Conservation (phyloP, 2,888 invertebrate species). For the Drosophila cognata region DNA sequence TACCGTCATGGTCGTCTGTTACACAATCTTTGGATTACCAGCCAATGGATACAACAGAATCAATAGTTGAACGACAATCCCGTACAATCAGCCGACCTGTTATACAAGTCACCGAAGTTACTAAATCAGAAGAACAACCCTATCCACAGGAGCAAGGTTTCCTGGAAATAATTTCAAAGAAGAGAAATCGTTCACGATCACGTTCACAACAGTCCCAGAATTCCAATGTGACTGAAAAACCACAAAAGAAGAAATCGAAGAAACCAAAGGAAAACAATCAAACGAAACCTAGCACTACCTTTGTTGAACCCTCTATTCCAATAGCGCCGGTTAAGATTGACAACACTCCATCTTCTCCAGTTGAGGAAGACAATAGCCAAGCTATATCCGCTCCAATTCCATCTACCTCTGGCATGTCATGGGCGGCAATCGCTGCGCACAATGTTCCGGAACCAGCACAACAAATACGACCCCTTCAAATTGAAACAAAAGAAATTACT, state of each 20-base stretch:
- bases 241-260: constrained; percentile 83
- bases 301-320: constrained; percentile 6
- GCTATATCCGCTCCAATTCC: constrained; percentile 18
- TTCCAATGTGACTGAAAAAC: constrained; percentile 82
- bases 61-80: constrained; percentile 58
- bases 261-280: constrained; percentile 53
- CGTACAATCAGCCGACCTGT: constrained; percentile 67
- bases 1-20: constrained; percentile 71
- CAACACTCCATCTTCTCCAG: neutral
- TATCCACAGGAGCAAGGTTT: constrained; percentile 84
- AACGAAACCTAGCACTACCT: neutral
- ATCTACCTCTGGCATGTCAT: constrained; percentile 70
- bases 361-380: constrained; percentile 3
- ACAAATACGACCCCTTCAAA: constrained; percentile 67
- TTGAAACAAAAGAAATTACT: constrained; percentile 27
- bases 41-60: constrained; percentile 19
- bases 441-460: constrained; percentile 80
- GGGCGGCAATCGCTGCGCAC: constrained; percentile 80
- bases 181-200: constrained; percentile 86
- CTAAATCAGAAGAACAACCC: constrained; percentile 19
- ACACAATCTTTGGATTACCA: constrained; percentile 43
- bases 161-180: constrained; percentile 85
- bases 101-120: constrained; percentile 73
- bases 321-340: constrained; percentile 6
- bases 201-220: constrained; percentile 84